A percentile compares a stretch with the other conserved stretches of the same genome.
These are phyloP conservation scores for Eupelmus urozonus DNA, from an alignment of 2,888 invertebrate genomes.

Conservation along the genomic window DNA sequence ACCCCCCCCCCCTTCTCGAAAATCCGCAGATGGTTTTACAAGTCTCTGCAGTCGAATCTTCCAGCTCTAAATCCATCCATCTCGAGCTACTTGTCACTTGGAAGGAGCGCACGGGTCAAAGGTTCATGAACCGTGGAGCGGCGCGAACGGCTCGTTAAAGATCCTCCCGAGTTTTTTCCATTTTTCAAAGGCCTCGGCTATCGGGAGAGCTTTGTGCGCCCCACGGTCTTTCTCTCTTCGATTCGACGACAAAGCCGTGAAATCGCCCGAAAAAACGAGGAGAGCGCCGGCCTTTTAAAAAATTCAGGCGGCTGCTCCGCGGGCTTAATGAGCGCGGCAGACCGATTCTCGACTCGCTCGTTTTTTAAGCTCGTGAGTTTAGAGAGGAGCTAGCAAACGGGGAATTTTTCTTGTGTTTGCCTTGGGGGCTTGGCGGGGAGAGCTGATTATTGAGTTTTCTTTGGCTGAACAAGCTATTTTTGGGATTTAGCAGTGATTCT, in stretches of 20 bases:
- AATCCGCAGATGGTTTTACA: slow-evolving; percentile 3
- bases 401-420: too few relatives aligned
- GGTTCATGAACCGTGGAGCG: slow-evolving; percentile 40
- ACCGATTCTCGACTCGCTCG: neutral
- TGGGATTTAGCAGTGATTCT: too few relatives aligned
- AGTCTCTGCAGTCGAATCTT: neutral
- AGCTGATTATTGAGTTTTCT: too few relatives aligned
- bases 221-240: too few relatives aligned
- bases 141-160: slow-evolving; percentile 26
- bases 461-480: too few relatives aligned
- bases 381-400: too few relatives aligned
- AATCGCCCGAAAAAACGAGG: slow-evolving; percentile 28
- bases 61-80: neutral
- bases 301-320: slow-evolving; percentile 9
- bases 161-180: neutral
- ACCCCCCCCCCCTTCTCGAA: neutral
- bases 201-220: slow-evolving; percentile 26
- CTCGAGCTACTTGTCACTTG: neutral
- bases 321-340: slow-evolving; percentile 26
- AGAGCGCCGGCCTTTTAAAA: slow-evolving; percentile 16
- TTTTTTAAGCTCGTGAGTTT: neutral
- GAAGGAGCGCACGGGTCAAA: slow-evolving; percentile 22
- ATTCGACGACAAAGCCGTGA: slow-evolving; percentile 35
- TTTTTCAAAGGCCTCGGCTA: slow-evolving; percentile 31
- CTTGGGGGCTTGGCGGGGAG: too few relatives aligned